A percentile compares a stretch with the other conserved stretches of the same genome.
Evolutionary conservation across 2,797 vertebrate genomes (phyloP).

Genomic region (Acipenser transmontanus): DNA sequence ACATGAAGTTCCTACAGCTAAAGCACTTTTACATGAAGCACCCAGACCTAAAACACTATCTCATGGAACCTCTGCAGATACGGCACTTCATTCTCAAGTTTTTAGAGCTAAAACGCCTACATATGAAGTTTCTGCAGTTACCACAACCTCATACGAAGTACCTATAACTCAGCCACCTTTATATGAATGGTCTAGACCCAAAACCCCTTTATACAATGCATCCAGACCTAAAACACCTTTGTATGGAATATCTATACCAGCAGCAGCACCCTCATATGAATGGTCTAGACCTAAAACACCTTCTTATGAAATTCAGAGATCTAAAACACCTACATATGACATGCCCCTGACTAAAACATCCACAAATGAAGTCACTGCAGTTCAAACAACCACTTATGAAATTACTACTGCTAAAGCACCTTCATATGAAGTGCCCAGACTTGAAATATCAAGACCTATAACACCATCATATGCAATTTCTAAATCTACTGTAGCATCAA

Average conservation of each 20-base stretch:
- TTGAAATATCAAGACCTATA: conserved; percentile 31
- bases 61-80: conserved; percentile 32
- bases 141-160: conserved; percentile 24
- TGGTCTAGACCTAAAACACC: neutral
- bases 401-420: conserved; percentile 22
- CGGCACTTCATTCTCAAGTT: conserved; percentile 23
- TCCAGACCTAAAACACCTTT: conserved; percentile 31
- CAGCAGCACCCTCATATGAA: neutral
- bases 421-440: conserved; percentile 28
- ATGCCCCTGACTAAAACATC: conserved; percentile 26
- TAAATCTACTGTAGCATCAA: conserved; percentile 12
- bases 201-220: conserved; percentile 49
- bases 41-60: conserved; percentile 25
- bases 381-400: conserved; percentile 24
- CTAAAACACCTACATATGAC: neutral
- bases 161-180: conserved; percentile 41
- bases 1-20: conserved; percentile 27
- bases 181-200: conserved; percentile 32
- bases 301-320: no score
- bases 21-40: conserved; percentile 47
- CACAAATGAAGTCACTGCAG: conserved; percentile 8
- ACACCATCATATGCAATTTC: no score
- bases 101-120: conserved; percentile 45
- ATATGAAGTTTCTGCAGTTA: conserved; percentile 38
- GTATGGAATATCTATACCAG: conserved; percentile 31